Base-by-base conservation (phyloP, 2,888 invertebrate genomes). In the Sipunculus nudus region DNA sequence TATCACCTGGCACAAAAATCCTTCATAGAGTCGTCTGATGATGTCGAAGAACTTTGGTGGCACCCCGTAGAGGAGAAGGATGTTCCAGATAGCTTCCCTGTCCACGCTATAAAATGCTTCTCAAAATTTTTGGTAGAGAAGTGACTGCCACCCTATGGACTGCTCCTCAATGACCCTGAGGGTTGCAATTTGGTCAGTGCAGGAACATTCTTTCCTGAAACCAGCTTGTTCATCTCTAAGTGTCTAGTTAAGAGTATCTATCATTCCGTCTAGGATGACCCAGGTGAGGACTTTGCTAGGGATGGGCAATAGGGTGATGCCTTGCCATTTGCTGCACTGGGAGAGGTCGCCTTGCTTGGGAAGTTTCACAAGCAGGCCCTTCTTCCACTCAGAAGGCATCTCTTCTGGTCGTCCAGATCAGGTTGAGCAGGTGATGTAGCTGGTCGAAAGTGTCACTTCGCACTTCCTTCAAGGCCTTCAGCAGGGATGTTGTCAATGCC, bases 81-180 rank as follows among this genome's bases (percentile, higher is more conserved):
- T 41, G 16, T 46, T 52, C 65, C 63, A 63, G 3, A 64, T 39
- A 32, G 23, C 53, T 13, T 61, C 53, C 47, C 56, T 35, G 35
- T 66, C 58, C 25, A 62, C 21, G 41, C 58, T 61, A 45, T 61
- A 49, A 31, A 60, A 65, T 2, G 60, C 61, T 32, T 61, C 60
- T 4, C 64, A 41, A 28, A 63, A 60, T 23, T 62, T 61, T 4
- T 61, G 43, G 43, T 62, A 48, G 10, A 65, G 54, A 32, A 53
- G 43, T 28, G 55, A 25, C 25, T 62, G 47, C 58, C 59, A 65
- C 39, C 65, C 65, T 21, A 32, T 29, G 29, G 47, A 57, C 29
- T 67, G 66, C 39, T 67, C 63, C n/a, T 59, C 35, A n/a, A 61
- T 65, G 46, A 59, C 62, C 13, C 63, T 28, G 4, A 65, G 53